phyloP scores from a whole-genome alignment of 2,113 vertebrate species.

The Chlorodrepanis virens region DNA sequence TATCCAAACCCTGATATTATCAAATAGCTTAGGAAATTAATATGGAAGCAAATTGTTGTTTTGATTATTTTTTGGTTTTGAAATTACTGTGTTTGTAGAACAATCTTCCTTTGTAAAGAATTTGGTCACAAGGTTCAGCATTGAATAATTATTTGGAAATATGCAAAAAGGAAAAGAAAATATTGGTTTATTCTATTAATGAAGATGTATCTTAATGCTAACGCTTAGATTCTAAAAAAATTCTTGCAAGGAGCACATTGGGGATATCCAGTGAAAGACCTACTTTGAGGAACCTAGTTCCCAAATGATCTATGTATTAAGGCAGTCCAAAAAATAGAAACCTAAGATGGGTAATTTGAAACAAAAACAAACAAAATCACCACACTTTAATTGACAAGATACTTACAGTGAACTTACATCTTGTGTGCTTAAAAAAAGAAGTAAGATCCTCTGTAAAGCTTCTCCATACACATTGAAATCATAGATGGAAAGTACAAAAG shows the following conservation, averaged over 20 bases:
- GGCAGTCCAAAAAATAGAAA: neutral
- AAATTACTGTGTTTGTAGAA: neutral
- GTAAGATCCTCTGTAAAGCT: neutral
- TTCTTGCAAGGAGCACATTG: neutral
- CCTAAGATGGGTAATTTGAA: neutral
- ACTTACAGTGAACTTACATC: neutral
- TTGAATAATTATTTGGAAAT: neutral
- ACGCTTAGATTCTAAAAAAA: neutral
- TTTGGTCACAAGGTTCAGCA: neutral
- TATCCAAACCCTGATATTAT: constrained; percentile 43
- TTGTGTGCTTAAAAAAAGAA: neutral
- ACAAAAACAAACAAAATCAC: neutral
- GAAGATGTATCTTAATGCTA: neutral
- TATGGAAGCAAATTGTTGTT: neutral
- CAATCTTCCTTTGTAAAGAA: neutral
- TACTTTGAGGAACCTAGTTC: neutral
- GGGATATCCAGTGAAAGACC: neutral
- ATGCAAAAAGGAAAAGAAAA: neutral
- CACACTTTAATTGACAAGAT: neutral
- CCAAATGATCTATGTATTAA: neutral
- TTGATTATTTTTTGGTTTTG: neutral
- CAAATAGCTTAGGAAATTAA: constrained; percentile 34
- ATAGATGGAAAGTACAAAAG: neutral
- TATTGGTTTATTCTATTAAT: neutral
- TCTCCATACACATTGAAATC: neutral